Conservation (phyloP, 1,140 invertebrate species). For the Lordiphosa collinella region DNA sequence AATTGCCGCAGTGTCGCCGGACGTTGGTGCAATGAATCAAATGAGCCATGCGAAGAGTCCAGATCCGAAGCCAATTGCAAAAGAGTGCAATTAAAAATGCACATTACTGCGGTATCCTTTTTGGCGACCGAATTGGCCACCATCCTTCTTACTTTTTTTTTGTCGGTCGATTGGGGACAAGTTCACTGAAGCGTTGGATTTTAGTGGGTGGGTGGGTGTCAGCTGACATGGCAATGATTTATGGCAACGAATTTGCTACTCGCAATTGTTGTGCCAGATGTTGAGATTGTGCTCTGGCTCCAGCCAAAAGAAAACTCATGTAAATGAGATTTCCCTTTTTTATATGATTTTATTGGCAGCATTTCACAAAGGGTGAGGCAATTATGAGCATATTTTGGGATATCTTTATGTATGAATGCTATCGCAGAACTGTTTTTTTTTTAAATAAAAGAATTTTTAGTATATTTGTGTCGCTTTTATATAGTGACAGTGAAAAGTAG, state of each 20-base stretch:
- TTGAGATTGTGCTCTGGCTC: neutral
- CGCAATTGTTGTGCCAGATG: slow-evolving; percentile 17
- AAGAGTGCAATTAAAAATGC: slow-evolving; percentile 51
- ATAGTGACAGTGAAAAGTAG: no score
- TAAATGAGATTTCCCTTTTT: neutral
- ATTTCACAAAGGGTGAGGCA: no score
- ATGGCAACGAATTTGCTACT: slow-evolving; percentile 28
- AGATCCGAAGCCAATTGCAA: slow-evolving; percentile 15
- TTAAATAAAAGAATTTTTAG: no score
- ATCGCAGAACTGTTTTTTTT: no score
- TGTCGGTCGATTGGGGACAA: neutral
- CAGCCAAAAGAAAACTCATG: slow-evolving; percentile 2
- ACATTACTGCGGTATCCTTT: slow-evolving; percentile 32
- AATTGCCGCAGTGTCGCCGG: slow-evolving; percentile 41
- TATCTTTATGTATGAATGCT: no score
- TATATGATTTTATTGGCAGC: no score
- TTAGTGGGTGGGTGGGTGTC: slow-evolving; percentile 11
- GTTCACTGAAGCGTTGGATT: slow-evolving; percentile 35
- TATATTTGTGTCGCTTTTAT: no score
- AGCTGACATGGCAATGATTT: slow-evolving; percentile 52
- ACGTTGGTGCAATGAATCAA: slow-evolving; percentile 34
- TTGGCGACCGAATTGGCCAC: slow-evolving; percentile 19
- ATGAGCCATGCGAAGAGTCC: slow-evolving; percentile 26
- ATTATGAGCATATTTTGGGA: no score
- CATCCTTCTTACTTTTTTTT: slow-evolving; percentile 4